A percentile compares a stretch with the other conserved stretches of the same genome.
Evolutionary conservation across 37 sponge, comb jelly and placozoan species (phyloP).

Genomic region (Haliclona indistincta): DNA sequence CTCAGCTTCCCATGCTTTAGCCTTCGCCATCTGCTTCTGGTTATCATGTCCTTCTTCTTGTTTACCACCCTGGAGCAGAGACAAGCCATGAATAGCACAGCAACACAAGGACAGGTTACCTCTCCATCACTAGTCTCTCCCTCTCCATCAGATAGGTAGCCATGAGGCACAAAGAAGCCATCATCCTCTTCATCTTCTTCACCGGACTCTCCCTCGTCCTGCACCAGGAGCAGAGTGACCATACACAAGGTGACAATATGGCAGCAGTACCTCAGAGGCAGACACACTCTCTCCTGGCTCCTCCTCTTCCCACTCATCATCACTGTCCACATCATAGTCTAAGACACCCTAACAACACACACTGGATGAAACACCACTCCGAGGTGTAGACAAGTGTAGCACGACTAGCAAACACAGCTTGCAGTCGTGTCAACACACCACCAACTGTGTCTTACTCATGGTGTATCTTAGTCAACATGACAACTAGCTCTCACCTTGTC

Average conservation of each 20-base stretch:
- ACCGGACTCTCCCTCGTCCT: slow-evolving; percentile 73
- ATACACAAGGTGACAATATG: background rate
- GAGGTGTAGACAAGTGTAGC: too few species aligned
- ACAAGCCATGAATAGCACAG: background rate
- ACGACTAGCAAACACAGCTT: too few species aligned
- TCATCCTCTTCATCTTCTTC: slow-evolving; percentile 90
- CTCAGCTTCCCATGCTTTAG: slow-evolving; percentile 83
- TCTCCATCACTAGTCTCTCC: slow-evolving; percentile 77
- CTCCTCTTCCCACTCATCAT: slow-evolving; percentile 99
- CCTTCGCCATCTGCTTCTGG: slow-evolving; percentile 57
- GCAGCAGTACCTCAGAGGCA: slow-evolving; percentile 63
- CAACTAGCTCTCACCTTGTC: slow-evolving; percentile 89
- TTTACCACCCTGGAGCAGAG: background rate
- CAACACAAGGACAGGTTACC: too few species aligned
- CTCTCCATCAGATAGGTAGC: slow-evolving; percentile 97
- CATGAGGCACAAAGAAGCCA: slow-evolving; percentile 99
- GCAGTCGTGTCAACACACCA: too few species aligned
- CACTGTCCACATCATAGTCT: slow-evolving; percentile 89
- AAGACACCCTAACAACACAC: slow-evolving; percentile 50
- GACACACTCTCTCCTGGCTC: slow-evolving; percentile 87
- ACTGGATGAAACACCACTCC: too few species aligned
- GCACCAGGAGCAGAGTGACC: background rate
- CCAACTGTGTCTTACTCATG: too few species aligned
- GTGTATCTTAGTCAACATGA: too few species aligned
- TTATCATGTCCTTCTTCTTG: slow-evolving; percentile 31